A percentile compares a stretch with the other conserved stretches of the same genome.
Conservation (phyloP, 2,888 invertebrate species). For the Acronicta alni region DNA sequence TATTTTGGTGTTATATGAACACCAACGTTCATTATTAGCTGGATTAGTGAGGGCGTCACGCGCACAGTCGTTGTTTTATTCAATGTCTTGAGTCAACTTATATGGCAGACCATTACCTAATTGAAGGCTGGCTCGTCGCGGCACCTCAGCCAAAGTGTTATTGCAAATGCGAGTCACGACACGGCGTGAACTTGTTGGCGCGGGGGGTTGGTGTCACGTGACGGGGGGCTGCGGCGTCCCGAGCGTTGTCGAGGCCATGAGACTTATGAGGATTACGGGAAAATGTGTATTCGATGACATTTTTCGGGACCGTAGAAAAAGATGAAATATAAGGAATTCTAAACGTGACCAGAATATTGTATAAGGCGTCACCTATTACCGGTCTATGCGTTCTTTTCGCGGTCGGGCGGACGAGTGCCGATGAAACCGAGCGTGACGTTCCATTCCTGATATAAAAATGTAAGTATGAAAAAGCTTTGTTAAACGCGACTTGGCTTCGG, state of each 20-base stretch:
- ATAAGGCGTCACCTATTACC: slow-evolving; percentile 86
- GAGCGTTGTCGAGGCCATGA: slow-evolving; percentile 79
- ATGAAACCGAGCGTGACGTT: slow-evolving; percentile 87
- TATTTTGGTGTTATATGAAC: slow-evolving; percentile 24
- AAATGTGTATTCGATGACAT: slow-evolving; percentile 90
- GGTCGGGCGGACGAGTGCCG: slow-evolving; percentile 83
- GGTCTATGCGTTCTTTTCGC: slow-evolving; percentile 85
- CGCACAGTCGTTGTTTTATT: slow-evolving; percentile 55
- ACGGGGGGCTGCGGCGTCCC: slow-evolving; percentile 67
- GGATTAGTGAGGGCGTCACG: slow-evolving; percentile 52
- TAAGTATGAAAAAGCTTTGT: slow-evolving; percentile 89
- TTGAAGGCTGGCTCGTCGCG: slow-evolving; percentile 71
- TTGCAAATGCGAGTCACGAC: slow-evolving; percentile 81
- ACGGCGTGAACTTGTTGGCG: slow-evolving; percentile 77
- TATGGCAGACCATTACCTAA: slow-evolving; percentile 69
- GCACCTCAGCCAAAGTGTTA: slow-evolving; percentile 66
- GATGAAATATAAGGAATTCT: slow-evolving; percentile 89
- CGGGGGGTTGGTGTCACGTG: slow-evolving; percentile 66
- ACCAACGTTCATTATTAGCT: slow-evolving; percentile 41
- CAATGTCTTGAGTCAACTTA: slow-evolving; percentile 68
- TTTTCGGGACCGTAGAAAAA: slow-evolving; percentile 88
- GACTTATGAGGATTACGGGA: slow-evolving; percentile 89
- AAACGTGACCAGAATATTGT: slow-evolving; percentile 86
- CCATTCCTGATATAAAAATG: slow-evolving; percentile 88
- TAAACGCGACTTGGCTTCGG: slow-evolving; percentile 86